Conservation (phyloP, 2,888 invertebrate genomes). For the Alloplasta piceator region DNA sequence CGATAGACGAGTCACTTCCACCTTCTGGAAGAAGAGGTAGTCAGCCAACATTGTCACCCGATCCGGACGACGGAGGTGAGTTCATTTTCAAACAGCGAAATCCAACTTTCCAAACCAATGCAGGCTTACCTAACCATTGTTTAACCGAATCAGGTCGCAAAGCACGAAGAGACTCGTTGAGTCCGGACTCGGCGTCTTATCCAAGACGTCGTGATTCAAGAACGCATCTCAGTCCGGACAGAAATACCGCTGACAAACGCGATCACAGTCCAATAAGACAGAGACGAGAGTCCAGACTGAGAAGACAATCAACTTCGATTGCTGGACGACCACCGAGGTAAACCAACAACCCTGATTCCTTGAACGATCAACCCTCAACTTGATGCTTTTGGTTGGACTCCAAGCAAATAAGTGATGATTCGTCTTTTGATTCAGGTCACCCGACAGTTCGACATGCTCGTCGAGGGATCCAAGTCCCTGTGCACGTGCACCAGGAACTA, state of each 20-base stretch:
- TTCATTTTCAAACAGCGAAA: no score
- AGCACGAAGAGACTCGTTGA: constrained; percentile 93
- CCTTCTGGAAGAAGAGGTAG: constrained; percentile 91
- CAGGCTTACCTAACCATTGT: not conserved
- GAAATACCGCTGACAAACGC: constrained; percentile 86
- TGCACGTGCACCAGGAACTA: constrained; percentile 84
- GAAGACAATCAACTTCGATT: constrained; percentile 92
- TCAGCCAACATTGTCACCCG: constrained; percentile 93
- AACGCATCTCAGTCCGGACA: constrained; percentile 91
- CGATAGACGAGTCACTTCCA: constrained; percentile 93
- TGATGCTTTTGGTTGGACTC: no score
- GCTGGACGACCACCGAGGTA: constrained; percentile 85
- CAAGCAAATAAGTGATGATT: not conserved
- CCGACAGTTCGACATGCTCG: constrained; percentile 88
- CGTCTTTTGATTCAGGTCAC: constrained; percentile 80
- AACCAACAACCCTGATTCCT: constrained; percentile 20
- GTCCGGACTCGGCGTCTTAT: constrained; percentile 93
- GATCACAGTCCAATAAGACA: constrained; percentile 92
- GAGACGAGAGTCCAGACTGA: constrained; percentile 86
- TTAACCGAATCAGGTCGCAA: constrained; percentile 85
- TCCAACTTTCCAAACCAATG: no score
- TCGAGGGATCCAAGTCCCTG: constrained; percentile 95
- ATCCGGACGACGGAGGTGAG: constrained; percentile 86
- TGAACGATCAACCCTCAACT: no score
- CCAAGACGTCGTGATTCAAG: constrained; percentile 90